Base-by-base conservation (phyloP, 2,797 vertebrate species). In the Pelochelys cantorii region DNA sequence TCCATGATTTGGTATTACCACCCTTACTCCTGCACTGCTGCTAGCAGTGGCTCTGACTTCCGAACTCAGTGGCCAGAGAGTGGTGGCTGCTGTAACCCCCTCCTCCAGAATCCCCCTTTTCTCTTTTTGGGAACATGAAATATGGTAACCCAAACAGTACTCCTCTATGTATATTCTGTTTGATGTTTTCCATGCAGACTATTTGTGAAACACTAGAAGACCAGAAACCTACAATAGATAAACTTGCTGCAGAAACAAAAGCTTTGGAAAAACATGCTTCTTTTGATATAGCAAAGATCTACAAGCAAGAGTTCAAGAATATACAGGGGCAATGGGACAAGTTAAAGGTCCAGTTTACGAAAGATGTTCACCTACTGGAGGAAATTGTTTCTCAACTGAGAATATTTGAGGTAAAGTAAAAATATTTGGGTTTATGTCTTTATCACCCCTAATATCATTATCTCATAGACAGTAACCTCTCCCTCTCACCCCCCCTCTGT, bases 281-380 rank as follows among this genome's bases (percentile, higher is more conserved):
- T 92, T 91, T 5, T 1, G 97, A 97, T 27, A 57, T 56, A 82
- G 96, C 90, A 59, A 97, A 96, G 95, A 97, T 94, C 60, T 99
- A 97, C 83, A 97, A 92, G 92, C 98, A 96, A 98, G 98, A 98
- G 98, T 99, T 98, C 96, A 98, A 97, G 97, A 98, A 97, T 93
- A 55, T 97, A 42, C 98, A 98, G 71, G 98, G 98, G 84, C 97
- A 96, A 85, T 99, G 99, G 99, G 98, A 98, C 85, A 98, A 97
- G 53, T 97, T 99, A 23, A 99, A 98, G 79, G 96, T 97, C 93
- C 98, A 94, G 71, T 97, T 98, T 88, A 98, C 98, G 17, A 98
- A 98, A 88, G 98, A 99, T 92, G 94, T 98, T 80, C 98, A 98
- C 79, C 95, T 98, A 52, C 97, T 99, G 88, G 98, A 99, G 94